A percentile compares a stretch with the other conserved stretches of the same genome.
phyloP scores from a whole-genome alignment of 2,797 vertebrate species.

The Macropus fuliginosus region DNA sequence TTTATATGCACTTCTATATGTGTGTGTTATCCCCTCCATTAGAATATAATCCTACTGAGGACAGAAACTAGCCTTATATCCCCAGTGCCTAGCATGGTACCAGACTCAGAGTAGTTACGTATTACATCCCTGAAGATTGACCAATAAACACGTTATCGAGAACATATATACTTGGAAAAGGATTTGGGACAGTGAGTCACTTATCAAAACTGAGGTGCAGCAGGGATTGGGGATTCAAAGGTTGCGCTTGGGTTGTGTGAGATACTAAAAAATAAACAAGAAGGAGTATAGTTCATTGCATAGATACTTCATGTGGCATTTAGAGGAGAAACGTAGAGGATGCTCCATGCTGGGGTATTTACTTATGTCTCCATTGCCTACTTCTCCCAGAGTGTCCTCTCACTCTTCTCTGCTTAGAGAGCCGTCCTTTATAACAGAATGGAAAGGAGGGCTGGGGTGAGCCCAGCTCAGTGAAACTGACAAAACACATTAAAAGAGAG shows the following conservation, averaged over 20 bases:
- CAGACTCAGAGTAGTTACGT: not conserved
- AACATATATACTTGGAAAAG: not conserved
- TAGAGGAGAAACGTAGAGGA: no score
- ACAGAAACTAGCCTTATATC: no score
- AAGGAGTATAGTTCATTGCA: not conserved
- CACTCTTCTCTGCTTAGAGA: not conserved
- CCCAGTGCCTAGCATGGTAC: not conserved
- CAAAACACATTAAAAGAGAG: not conserved
- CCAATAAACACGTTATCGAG: not conserved
- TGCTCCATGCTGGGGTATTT: not conserved
- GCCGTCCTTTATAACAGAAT: not conserved
- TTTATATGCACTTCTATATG: not conserved
- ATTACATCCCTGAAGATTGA: not conserved
- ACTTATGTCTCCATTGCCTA: not conserved
- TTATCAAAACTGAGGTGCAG: not conserved
- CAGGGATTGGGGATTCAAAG: no score
- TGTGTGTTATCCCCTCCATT: not conserved
- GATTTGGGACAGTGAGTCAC: not conserved
- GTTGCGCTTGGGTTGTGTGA: not conserved
- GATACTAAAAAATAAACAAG: not conserved
- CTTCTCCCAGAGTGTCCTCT: not conserved
- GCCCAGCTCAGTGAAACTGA: not conserved
- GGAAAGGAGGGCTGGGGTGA: not conserved
- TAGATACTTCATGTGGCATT: not conserved
- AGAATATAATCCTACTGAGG: not conserved